These are phyloP conservation scores for Xanthia icteritia DNA, from an alignment of 2,888 invertebrate species.

Conservation along the genomic window DNA sequence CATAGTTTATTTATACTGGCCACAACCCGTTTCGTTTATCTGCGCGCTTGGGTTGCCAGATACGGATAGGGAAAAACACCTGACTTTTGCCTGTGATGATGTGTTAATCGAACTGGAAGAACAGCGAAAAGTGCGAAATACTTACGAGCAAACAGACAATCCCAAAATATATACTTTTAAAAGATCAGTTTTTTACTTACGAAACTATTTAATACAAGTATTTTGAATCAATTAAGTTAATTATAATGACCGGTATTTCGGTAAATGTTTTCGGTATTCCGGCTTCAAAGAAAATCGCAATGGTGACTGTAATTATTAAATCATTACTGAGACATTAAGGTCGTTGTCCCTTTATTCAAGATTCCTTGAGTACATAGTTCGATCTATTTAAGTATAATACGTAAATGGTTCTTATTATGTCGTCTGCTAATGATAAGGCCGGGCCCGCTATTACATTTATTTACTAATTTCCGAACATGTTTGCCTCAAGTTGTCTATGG, in stretches of 20 bases:
- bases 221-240: conserved; percentile 46
- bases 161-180: neutral
- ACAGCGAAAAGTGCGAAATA: neutral
- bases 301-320: conserved; percentile 52
- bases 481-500: conserved; percentile 15
- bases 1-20: conserved; percentile 73
- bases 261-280: conserved; percentile 34
- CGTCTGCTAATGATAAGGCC: conserved; percentile 28
- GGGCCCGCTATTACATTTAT: conserved; percentile 17
- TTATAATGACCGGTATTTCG: conserved; percentile 39
- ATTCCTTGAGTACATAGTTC: conserved; percentile 41
- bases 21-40: conserved; percentile 70
- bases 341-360: conserved; percentile 46
- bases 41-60: conserved; percentile 60
- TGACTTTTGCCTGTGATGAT: conserved; percentile 7
- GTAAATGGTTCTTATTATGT: conserved; percentile 26
- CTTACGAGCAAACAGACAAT: neutral
- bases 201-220: conserved; percentile 6
- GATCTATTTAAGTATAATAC: conserved; percentile 42
- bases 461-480: conserved; percentile 13
- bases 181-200: neutral
- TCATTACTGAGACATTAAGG: conserved; percentile 44
- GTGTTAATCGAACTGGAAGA: conserved; percentile 6
- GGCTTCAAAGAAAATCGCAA: conserved; percentile 63
- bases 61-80: conserved; percentile 47